Base-by-base conservation (phyloP, 2,113 vertebrate genomes). In the Gila orcuttii region DNA sequence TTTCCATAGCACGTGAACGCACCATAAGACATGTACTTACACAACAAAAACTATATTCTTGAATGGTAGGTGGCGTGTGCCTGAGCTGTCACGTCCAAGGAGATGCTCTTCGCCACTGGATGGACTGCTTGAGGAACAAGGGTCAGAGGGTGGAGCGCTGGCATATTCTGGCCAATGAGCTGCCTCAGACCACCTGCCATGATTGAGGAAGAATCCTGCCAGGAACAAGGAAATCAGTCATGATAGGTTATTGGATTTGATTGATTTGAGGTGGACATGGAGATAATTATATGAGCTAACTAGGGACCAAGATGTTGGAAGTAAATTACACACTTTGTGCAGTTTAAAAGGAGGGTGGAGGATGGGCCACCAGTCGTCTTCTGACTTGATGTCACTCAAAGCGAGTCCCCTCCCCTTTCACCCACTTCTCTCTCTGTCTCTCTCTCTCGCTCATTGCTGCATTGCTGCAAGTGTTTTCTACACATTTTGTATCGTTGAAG, bases 141-240 rank as follows among this genome's bases (percentile, higher is more conserved):
- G 95, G 96, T 8, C 62, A 86, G 21, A 88, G 91, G 87, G 92
- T 96, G 89, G 96, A 97, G 89, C 94, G 95, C 31, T 97, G 96
- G 96, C 96, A 97, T 89, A 93, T 96, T 75, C 90, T 97, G 90
- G 96, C 95, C 93, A 97, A 96, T 0, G 95, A 97, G 93, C 93
- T 97, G 86, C 94, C 96, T 0, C 95, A 91, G 0, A 95, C 93
- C 9, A 85, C 93, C 5, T 88, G 93, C 82, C 94, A 92, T 31
- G 93, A 95, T 52, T 95, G 89, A 90, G 23, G 73, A 60, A 42
- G 57, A 73, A 7, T 50, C 57, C 82, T 39, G 55, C 10, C 83
- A 47, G 83, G 68, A 75, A 57, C 23, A 21, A 81, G 55, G 42
- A 52, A 52, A 66, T 42, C 71, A 85, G 52, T 21, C 59, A 79